Conservation (phyloP, 2,888 invertebrate genomes). For the Pristionchus entomophagus region DNA sequence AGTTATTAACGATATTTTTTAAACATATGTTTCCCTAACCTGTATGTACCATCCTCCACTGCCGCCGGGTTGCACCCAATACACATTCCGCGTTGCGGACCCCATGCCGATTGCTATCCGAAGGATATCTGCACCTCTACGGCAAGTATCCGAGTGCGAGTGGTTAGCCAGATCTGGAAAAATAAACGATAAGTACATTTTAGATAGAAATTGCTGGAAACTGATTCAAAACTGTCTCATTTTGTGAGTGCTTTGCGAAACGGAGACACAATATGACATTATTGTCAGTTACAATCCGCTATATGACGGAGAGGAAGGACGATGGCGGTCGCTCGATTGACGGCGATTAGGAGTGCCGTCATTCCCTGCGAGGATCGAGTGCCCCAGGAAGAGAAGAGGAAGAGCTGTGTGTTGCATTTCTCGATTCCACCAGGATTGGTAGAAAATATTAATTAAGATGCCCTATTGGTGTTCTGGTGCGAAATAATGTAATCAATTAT, state of each 20-base stretch:
- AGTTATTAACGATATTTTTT: background rate
- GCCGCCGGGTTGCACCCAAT: background rate
- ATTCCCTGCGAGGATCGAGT: background rate
- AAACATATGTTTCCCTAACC: background rate
- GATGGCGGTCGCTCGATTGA: background rate
- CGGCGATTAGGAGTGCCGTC: background rate
- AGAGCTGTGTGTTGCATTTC: too few species aligned
- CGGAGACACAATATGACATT: too few species aligned
- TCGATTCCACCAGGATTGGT: too few species aligned
- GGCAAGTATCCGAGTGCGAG: background rate
- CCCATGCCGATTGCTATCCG: background rate
- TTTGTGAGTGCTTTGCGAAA: background rate
- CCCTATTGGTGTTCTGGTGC: background rate
- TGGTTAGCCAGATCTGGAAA: background rate
- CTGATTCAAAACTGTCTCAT: background rate
- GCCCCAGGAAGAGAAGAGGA: conserved; percentile 2
- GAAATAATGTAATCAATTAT: background rate
- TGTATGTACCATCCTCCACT: conserved; percentile 2
- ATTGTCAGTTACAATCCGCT: background rate
- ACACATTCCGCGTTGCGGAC: background rate
- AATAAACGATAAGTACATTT: background rate
- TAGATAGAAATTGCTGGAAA: background rate
- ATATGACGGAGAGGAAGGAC: background rate
- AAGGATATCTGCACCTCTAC: background rate
- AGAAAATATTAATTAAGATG: background rate